Evolutionary conservation across 53 echinoderm and acorn worm genomes (phyloP), one percentile per base, ranked within the genome.

Genomic region (Zoroaster sp.): DNA sequence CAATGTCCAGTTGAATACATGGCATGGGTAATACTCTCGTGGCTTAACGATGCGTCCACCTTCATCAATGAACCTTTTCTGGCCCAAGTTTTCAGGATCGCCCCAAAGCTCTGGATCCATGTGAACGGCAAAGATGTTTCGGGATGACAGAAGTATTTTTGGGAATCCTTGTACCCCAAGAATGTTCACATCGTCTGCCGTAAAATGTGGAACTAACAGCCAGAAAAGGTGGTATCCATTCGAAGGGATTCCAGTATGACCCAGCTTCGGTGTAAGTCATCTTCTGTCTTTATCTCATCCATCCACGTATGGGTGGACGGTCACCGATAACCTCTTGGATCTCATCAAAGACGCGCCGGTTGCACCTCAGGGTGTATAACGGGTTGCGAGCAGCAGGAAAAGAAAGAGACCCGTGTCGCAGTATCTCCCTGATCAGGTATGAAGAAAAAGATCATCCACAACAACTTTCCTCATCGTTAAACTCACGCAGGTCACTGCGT

Each of bases 221-320:
- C 69, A 71, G 69, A 71, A n/a, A n/a, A 35, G 21, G 47, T 49
- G 35, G 69, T 83, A 34, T 83, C 83, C 37, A 80, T 39, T 66
- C 77, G 45, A 4, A 74, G 41, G 3, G 72, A 71, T 54, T 89
- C 89, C 25, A 78, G 37, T 18, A 89, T 79, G 25, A 41, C n/a
- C n/a, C 72, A 23, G 89, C 78, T 46, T 89, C 80, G 2, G 89
- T 89, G 72, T 79, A 89, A 1, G 89, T 78, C 79, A 89, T 78
- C 34, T 42, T n/a, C n/a, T 89, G 28, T 35, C 52, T 37, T 79
- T 78, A 38, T n/a, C n/a, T 89, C 89, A 1, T 78, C 21, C 21
- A 89, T 35, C 5, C n/a, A n/a, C n/a, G n/a, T n/a, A 70, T 53
- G 7, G 89, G 89, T 2, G 36, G 79, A 2, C 79, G 89, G 54